phyloP scores from a whole-genome alignment of 2,888 invertebrate genomes.

The Dynastes hyllus region DNA sequence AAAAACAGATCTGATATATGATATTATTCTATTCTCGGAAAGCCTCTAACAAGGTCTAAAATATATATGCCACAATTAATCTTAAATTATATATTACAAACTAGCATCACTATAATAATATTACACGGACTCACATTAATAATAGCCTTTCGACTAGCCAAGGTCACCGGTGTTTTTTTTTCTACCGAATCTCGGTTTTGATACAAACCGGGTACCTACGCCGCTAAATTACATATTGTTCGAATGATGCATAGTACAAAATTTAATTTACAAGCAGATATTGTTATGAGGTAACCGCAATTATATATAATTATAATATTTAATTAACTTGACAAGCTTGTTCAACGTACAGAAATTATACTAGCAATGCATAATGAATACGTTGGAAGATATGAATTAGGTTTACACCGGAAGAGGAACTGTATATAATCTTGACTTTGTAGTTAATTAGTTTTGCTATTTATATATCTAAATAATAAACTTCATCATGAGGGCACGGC shows the following conservation, averaged over 20 bases:
- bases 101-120: slow-evolving; percentile 1
- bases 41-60: no score
- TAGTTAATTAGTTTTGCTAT: no score
- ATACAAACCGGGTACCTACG: background rate
- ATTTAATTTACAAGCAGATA: slow-evolving; percentile 23
- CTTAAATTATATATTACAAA: slow-evolving; percentile 1
- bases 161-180: background rate
- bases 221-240: slow-evolving; percentile 7
- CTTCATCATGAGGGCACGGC: no score
- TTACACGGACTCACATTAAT: background rate
- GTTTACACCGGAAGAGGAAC: background rate
- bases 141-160: background rate
- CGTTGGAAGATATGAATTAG: background rate
- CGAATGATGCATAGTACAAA: background rate
- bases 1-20: no score
- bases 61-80: slow-evolving; percentile 5
- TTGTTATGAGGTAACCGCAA: slow-evolving; percentile 12
- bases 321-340: slow-evolving; percentile 29
- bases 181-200: background rate
- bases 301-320: slow-evolving; percentile 19
- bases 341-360: slow-evolving; percentile 16
- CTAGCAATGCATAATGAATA: background rate
- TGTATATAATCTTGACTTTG: background rate
- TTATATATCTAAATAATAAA: no score
- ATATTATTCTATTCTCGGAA: no score